Base-by-base conservation (phyloP, 2,888 invertebrate genomes). In the Drosophila villosipedis region DNA sequence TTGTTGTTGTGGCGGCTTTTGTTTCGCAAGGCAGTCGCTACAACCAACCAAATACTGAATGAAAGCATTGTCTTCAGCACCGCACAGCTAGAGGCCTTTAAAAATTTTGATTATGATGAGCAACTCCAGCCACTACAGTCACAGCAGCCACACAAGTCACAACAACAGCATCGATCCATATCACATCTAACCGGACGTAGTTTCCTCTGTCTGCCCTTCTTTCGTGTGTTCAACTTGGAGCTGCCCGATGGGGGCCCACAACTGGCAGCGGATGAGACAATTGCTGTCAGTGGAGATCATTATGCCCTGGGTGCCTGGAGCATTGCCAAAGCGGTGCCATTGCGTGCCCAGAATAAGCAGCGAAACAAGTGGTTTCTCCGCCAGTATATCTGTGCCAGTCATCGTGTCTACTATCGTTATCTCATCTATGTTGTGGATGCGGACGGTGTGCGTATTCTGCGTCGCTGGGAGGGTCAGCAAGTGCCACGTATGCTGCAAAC, bases 241-340 rank as follows among this genome's bases (percentile, higher is more conserved):
- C 92, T 94, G 90, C 90, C 94, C 6, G 57, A 16, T 30, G 30
- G 94, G 35, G 78, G 80, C 6, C 35, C 64, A 7, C 91, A 94
- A 70, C 90, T 96, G 22, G 93, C 91, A 53, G 92, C 94, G 0
- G 95, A 95, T 61, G 96, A 97, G 92, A 94, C 93, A 58, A 94
- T 97, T 9, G 96, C 95, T 81, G 94, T 97, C n/a, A 95, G 95
- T 25, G 97, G 97, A 14, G 95, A 95, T 91, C 95, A 95, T 70
- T 90, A 93, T 6, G 94, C 95, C 70, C 94, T 97, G 35, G 97
- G 97, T 1, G 94, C 94, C 82, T 97, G 97, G 97, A 94, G 95
- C 75, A 94, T 95, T 31, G 94, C 94, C 52, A 94, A 94, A 86
- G 94, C 95, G 73, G 91, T 96, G 12, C 87, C 92, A 4, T 85